These are phyloP conservation scores for human (Homo sapiens) DNA, from an alignment of 2,113 vertebrate species.

Conservation along the genomic window DNA sequence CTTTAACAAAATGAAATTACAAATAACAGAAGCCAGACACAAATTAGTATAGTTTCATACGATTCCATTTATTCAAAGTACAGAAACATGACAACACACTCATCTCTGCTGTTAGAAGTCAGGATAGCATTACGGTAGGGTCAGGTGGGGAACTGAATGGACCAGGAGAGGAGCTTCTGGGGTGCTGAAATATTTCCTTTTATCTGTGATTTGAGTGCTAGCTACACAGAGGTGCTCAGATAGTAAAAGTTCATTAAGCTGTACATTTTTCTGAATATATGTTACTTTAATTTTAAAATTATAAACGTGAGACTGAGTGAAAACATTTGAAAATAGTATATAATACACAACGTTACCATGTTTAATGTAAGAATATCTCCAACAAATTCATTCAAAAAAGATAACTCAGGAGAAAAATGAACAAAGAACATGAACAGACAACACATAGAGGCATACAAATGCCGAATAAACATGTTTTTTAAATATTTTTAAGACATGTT, in stretches of 20 bases:
- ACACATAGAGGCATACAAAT: not conserved
- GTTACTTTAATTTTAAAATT: not conserved
- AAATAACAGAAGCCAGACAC: not conserved
- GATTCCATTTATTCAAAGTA: not conserved
- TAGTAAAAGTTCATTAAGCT: not conserved
- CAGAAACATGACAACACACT: not conserved
- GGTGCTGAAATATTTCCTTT: not conserved
- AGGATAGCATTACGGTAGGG: rapidly evolving
- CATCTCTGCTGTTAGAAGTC: not conserved
- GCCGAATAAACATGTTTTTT: not conserved
- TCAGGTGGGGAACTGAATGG: not conserved
- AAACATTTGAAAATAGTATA: not conserved
- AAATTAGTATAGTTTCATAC: not conserved
- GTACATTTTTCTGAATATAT: not conserved
- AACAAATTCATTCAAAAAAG: not conserved
- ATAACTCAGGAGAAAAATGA: not conserved
- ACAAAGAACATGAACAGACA: not conserved
- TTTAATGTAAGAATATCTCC: not conserved
- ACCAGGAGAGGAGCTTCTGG: not conserved
- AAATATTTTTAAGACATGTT: not conserved
- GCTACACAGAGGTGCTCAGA: not conserved
- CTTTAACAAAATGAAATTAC: not conserved
- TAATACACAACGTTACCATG: not conserved
- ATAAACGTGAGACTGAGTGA: not conserved
- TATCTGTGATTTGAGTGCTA: not conserved